Evolutionary conservation across 2,888 invertebrate species (phyloP).

Genomic region (Coelinius sp.): DNA sequence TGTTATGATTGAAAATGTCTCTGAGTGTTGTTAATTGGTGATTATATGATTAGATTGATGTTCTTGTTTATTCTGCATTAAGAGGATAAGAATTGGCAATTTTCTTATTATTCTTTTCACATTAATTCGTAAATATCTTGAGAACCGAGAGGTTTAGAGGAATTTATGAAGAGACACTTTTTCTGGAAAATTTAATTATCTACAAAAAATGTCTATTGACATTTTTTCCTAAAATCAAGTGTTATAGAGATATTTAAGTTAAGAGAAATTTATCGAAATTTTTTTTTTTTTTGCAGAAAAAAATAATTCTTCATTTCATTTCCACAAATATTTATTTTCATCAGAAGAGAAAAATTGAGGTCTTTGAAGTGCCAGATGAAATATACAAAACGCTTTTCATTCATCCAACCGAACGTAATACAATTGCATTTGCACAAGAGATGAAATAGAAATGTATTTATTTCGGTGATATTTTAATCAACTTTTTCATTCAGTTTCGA

Average conservation of each 20-base stretch:
- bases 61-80: too few relatives aligned
- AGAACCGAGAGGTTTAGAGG: neutral
- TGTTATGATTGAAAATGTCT: conserved; percentile 17
- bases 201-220: neutral
- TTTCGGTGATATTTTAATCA: neutral
- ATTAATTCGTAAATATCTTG: neutral
- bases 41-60: neutral
- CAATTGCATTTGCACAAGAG: conserved; percentile 32
- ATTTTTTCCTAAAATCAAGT: neutral
- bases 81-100: too few relatives aligned
- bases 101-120: too few relatives aligned
- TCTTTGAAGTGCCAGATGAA: neutral
- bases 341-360: neutral
- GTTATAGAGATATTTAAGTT: neutral
- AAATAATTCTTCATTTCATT: neutral
- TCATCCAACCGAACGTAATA: neutral
- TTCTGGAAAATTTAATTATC: neutral
- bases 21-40: neutral
- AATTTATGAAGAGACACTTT: neutral
- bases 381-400: neutral
- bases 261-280: neutral
- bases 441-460: neutral
- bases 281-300: too few relatives aligned
- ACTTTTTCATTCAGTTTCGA: too few relatives aligned
- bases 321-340: neutral